Percentiles rank a stretch among this genome's conserved stretches.
phyloP scores from a whole-genome alignment of 2,113 vertebrate genomes.

The Carassius auratus region DNA sequence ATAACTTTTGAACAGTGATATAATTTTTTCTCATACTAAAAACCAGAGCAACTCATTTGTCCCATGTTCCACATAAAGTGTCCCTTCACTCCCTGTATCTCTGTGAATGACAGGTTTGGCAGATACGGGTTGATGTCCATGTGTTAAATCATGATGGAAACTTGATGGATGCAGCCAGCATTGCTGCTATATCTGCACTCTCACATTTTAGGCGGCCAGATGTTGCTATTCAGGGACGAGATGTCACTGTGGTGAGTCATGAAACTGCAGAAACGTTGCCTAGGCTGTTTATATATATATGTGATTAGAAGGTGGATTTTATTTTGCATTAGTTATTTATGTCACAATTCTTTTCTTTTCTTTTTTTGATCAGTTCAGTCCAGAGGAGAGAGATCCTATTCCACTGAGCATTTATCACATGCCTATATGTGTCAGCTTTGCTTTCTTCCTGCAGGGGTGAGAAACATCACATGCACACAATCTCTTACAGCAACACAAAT shows the following conservation, averaged over 20 bases:
- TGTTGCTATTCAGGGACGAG: conserved; percentile 89
- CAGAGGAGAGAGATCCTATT: conserved; percentile 91
- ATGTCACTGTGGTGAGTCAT: conserved; percentile 87
- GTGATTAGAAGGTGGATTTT: not conserved
- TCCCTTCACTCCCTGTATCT: not conserved
- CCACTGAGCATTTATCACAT: conserved; percentile 95
- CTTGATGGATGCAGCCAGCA: conserved; percentile 90
- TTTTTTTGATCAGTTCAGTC: conserved; percentile 76
- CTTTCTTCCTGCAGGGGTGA: conserved; percentile 96
- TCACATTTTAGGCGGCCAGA: conserved; percentile 93
- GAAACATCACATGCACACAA: conserved; percentile 45
- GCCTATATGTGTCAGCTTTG: conserved; percentile 95
- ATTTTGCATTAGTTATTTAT: not conserved
- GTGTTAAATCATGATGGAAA: conserved; percentile 95
- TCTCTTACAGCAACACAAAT: no score
- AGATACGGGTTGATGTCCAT: conserved; percentile 94
- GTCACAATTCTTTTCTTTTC: not conserved
- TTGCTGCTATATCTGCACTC: conserved; percentile 90
- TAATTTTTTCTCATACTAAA: not conserved
- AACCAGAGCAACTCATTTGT: not conserved
- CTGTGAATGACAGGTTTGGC: conserved; percentile 85
- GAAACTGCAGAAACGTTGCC: no score
- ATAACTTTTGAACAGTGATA: no score
- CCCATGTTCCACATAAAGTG: not conserved
- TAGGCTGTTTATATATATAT: not conserved